These are phyloP conservation scores for Tenebrosternarchus preto DNA, from an alignment of 2,113 vertebrate species.

Conservation along the genomic window DNA sequence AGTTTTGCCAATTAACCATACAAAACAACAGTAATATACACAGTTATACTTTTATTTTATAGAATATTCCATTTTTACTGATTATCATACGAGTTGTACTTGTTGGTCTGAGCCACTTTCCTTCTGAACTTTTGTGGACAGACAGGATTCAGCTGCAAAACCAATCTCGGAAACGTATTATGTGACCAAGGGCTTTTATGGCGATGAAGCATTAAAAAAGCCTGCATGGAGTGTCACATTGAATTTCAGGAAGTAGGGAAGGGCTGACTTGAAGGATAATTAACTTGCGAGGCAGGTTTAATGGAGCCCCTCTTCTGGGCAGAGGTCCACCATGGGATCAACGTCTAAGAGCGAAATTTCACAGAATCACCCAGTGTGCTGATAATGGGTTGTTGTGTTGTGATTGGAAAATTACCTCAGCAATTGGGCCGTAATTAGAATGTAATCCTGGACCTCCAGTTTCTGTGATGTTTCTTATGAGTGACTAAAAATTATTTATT, in stretches of 20 bases:
- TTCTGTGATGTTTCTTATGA: not conserved
- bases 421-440: constrained; percentile 17
- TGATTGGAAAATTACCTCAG: constrained; percentile 23
- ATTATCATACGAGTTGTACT: too few species aligned
- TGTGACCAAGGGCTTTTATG: not conserved
- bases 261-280: constrained; percentile 16
- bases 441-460: not conserved
- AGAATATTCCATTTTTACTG: too few species aligned
- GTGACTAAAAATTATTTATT: not conserved
- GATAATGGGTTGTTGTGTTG: constrained; percentile 17
- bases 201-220: not conserved
- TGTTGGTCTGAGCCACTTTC: too few species aligned
- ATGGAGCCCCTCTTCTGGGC: constrained; percentile 11
- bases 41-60: too few species aligned
- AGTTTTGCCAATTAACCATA: too few species aligned
- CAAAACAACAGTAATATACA: too few species aligned
- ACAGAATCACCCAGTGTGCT: not conserved
- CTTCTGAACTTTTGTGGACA: too few species aligned
- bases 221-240: not conserved
- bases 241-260: constrained; percentile 4
- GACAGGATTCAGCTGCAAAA: too few species aligned
- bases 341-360: not conserved
- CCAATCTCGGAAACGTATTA: too few species aligned
- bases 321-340: constrained; percentile 10
- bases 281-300: constrained; percentile 9